These are phyloP conservation scores for Crepidodera aurea DNA, from an alignment of 2,888 invertebrate genomes.

Conservation along the genomic window DNA sequence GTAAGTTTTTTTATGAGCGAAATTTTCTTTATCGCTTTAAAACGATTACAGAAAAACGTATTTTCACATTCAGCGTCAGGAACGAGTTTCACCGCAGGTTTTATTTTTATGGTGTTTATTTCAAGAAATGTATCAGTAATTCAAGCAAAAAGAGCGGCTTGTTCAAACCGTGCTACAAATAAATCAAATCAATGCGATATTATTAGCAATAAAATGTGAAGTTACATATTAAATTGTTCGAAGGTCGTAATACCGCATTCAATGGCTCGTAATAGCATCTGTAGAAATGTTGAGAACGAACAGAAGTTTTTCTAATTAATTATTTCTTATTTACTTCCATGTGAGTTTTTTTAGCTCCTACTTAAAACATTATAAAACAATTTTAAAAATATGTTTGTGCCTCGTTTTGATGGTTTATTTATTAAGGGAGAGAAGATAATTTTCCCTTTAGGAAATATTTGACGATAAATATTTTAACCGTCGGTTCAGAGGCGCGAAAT, in stretches of 20 bases:
- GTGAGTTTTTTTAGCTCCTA: too few relatives aligned
- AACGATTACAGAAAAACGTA: too few relatives aligned
- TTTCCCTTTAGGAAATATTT: too few relatives aligned
- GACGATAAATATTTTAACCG: too few relatives aligned
- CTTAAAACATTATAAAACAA: too few relatives aligned
- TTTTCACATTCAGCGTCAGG: neutral
- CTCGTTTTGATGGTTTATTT: too few relatives aligned
- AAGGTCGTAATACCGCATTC: slow-evolving; percentile 19
- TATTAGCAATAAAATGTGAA: slow-evolving; percentile 29
- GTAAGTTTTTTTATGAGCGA: too few relatives aligned
- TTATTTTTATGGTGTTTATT: slow-evolving; percentile 2
- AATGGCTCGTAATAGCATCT: neutral
- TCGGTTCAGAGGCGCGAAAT: too few relatives aligned
- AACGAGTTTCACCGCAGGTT: neutral
- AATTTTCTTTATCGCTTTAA: too few relatives aligned
- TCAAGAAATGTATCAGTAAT: slow-evolving; percentile 10
- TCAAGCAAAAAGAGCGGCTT: slow-evolving; percentile 8
- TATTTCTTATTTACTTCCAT: too few relatives aligned
- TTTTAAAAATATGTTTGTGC: too few relatives aligned
- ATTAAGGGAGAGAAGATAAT: too few relatives aligned
- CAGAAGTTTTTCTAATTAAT: neutral
- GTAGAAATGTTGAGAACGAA: neutral
- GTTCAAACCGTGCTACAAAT: slow-evolving; percentile 7
- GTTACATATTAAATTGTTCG: slow-evolving; percentile 23
- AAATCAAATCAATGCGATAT: slow-evolving; percentile 27